phyloP scores from a whole-genome alignment of 1,140 invertebrate genomes.

The Mycetomoellerius zeteki region DNA sequence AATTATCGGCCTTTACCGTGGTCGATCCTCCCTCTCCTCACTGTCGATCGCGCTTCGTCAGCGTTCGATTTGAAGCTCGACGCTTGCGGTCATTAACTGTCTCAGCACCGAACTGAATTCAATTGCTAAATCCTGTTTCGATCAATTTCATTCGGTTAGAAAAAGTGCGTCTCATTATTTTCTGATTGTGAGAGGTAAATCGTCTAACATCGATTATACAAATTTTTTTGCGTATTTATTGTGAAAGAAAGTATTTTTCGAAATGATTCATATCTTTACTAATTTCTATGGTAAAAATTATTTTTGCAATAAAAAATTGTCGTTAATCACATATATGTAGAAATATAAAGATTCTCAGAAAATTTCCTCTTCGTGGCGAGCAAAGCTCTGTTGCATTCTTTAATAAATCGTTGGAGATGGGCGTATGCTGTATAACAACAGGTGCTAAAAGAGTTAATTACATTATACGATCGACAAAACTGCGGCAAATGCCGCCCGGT shows the following conservation, averaged over 20 bases:
- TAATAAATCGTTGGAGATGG: background rate
- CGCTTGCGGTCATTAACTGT: constrained; percentile 30
- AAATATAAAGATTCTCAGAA: background rate
- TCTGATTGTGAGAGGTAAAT: background rate
- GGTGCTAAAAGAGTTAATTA: constrained; percentile 57
- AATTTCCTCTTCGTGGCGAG: background rate
- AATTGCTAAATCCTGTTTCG: background rate
- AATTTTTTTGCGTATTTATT: background rate
- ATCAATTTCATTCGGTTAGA: background rate
- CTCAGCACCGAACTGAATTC: constrained; percentile 23
- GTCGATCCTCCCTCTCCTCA: constrained; percentile 3
- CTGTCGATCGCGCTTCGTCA: constrained; percentile 44
- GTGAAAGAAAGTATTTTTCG: background rate
- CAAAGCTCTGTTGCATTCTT: background rate
- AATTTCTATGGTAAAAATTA: background rate
- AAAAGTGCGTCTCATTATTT: background rate
- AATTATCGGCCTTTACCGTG: constrained; percentile 46
- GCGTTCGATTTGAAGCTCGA: constrained; percentile 18
- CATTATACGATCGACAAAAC: constrained; percentile 46
- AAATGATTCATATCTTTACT: background rate
- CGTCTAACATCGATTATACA: background rate
- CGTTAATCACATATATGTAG: background rate
- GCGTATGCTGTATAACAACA: background rate
- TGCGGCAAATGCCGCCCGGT: constrained; percentile 6
- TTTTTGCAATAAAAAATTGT: background rate